Evolutionary conservation across 2,113 vertebrate species (phyloP), one percentile per base, ranked within the genome.

Genomic region (Lepidothrix coronata): DNA sequence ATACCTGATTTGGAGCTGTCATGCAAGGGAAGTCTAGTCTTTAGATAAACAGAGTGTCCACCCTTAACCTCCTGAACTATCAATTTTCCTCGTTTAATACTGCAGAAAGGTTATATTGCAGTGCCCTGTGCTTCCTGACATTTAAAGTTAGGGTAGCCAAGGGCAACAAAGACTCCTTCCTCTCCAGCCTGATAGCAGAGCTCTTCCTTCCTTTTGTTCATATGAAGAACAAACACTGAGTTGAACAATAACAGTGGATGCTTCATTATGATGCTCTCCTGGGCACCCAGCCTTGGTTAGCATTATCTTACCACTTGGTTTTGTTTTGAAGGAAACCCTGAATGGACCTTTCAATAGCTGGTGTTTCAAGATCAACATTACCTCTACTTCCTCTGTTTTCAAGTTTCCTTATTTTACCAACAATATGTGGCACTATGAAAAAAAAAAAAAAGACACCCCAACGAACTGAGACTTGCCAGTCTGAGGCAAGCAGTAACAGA

Each of bases 101-200:
- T 31, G 78, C 12, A 86, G 92, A 89, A 35, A 94, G 96, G 97
- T 98, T 97, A 97, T 85, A 88, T 59, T 95, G 93, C 96, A 97
- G 17, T 95, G 93, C 97, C 95, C 97, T 97, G 86, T 2, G 61
- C 81, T 98, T 98, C 98, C 97, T 98, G 97, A 91, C 67, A 98
- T 98, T 98, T 98, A 98, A 96, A 97, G 88, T 13, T 80, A 98
- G 94, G 85, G 97, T 95, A 97, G 98, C 97, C 97, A 97, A 98
- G 97, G 97, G 97, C 97, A 98, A 97, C 97, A 97, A 97, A 95
- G 96, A 95, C 97, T 97, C 97, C 96, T 98, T 97, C 96, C 97
- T 97, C 96, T 97, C 94, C 55, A 96, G 97, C 76, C 97, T 98
- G 98, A 98, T 97, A 98, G 95, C 96, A 84, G 89, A 96, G 91